phyloP scores from a whole-genome alignment of 2,113 vertebrate species.

The Panthera uncia region DNA sequence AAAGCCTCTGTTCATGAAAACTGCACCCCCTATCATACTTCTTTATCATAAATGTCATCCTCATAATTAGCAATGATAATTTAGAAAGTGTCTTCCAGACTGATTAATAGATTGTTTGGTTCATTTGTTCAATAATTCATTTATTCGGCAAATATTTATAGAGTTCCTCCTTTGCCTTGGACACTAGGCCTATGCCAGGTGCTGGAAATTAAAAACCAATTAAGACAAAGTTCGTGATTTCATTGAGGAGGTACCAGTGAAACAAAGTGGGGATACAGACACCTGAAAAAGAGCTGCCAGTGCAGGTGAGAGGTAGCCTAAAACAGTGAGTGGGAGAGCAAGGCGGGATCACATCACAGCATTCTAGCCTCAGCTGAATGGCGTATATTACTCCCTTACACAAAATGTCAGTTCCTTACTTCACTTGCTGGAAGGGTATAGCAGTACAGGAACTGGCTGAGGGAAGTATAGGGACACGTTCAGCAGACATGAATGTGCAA shows the following conservation, averaged over 20 bases:
- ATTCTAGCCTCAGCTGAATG: rapidly evolving
- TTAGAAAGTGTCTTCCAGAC: not conserved
- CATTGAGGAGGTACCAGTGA: not conserved
- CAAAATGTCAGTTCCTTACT: not conserved
- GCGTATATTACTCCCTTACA: not conserved
- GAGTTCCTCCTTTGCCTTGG: not conserved
- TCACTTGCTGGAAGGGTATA: not conserved
- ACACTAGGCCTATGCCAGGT: not conserved
- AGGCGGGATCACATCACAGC: rapidly evolving
- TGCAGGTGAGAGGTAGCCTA: not conserved
- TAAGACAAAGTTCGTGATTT: not conserved
- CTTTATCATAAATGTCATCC: not conserved
- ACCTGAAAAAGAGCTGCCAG: not conserved
- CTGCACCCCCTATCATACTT: not conserved
- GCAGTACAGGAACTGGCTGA: not conserved
- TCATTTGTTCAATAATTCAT: constrained; percentile 14
- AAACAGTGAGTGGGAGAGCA: not conserved
- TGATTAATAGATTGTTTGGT: not conserved
- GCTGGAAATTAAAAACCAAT: not conserved
- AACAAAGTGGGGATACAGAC: not conserved
- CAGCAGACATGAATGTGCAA: not conserved
- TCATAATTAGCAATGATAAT: not conserved
- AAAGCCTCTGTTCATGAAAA: not conserved
- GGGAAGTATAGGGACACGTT: rapidly evolving
- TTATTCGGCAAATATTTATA: not conserved